Evolutionary conservation across 2,797 vertebrate species (phyloP).

Genomic region (Cephalopachus bancanus): DNA sequence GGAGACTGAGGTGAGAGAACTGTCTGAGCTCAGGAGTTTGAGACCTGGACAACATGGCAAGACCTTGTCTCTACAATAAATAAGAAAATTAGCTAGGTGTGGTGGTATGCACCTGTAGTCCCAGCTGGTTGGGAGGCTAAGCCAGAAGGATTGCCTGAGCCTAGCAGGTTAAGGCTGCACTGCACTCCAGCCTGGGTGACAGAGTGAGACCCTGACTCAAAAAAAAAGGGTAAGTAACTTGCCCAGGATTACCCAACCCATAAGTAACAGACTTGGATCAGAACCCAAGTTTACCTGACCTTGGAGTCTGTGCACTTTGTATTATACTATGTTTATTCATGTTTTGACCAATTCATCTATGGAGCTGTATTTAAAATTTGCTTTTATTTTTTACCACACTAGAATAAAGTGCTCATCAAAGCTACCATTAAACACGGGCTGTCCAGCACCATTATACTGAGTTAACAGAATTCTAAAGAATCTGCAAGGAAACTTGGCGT

Average conservation of each 20-base stretch:
- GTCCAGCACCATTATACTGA: neutral
- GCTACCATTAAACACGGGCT: slow-evolving; percentile 4
- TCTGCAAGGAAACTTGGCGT: neutral
- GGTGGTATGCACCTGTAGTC: no score
- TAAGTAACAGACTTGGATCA: neutral
- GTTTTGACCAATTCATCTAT: neutral
- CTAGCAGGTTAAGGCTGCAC: no score
- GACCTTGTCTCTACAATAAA: no score
- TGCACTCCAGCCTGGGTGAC: no score
- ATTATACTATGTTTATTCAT: neutral
- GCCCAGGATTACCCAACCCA: neutral
- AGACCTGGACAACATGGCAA: no score
- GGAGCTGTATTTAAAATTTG: slow-evolving; percentile 13
- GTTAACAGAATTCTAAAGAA: slow-evolving; percentile 13
- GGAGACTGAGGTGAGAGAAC: no score
- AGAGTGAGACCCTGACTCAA: no score
- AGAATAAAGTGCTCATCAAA: neutral
- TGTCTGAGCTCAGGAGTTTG: no score
- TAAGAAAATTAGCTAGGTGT: no score
- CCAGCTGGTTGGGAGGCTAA: no score
- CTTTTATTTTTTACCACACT: neutral
- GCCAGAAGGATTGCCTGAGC: no score
- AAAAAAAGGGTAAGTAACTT: neutral
- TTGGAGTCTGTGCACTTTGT: neutral
- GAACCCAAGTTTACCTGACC: neutral